A percentile compares a stretch with the other conserved stretches of the same genome.
Conservation (phyloP, 2,888 invertebrate genomes). For the Azorinus chamasolen region DNA sequence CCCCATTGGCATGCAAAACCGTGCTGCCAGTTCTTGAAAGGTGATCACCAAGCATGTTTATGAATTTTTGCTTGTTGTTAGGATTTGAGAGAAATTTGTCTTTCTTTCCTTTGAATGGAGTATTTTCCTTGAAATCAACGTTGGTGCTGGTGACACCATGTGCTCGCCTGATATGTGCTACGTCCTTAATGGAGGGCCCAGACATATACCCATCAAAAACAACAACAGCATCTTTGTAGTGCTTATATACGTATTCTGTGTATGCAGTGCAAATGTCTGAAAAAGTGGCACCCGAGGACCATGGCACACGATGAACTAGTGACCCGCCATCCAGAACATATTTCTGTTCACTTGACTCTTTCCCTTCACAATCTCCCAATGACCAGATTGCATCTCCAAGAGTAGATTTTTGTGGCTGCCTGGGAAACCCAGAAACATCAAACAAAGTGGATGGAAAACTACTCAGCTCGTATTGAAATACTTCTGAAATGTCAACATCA, state of each 20-base stretch:
- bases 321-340: slow-evolving; percentile 58
- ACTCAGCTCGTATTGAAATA: slow-evolving; percentile 26
- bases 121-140: background rate
- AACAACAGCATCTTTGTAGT: slow-evolving; percentile 10
- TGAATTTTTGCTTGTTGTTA: slow-evolving; percentile 16
- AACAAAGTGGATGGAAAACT: slow-evolving; percentile 45
- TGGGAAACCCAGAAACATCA: slow-evolving; percentile 25
- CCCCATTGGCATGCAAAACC: slow-evolving; percentile 58
- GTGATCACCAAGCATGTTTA: slow-evolving; percentile 3
- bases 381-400: slow-evolving; percentile 47
- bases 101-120: slow-evolving; percentile 11
- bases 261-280: slow-evolving; percentile 27
- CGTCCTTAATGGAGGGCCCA: slow-evolving; percentile 48
- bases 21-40: no score
- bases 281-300: slow-evolving; percentile 39
- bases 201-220: slow-evolving; percentile 13
- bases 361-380: slow-evolving; percentile 13
- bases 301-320: slow-evolving; percentile 46
- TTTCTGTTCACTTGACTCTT: background rate
- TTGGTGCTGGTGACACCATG: slow-evolving; percentile 10
- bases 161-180: slow-evolving; percentile 35
- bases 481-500: background rate
- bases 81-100: background rate
- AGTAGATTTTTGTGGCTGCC: slow-evolving; percentile 35
- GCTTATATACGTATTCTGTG: slow-evolving; percentile 7